Evolutionary conservation across 2,113 vertebrate genomes (phyloP), one percentile per base, ranked within the genome.

Genomic region (Dipodomys spectabilis): DNA sequence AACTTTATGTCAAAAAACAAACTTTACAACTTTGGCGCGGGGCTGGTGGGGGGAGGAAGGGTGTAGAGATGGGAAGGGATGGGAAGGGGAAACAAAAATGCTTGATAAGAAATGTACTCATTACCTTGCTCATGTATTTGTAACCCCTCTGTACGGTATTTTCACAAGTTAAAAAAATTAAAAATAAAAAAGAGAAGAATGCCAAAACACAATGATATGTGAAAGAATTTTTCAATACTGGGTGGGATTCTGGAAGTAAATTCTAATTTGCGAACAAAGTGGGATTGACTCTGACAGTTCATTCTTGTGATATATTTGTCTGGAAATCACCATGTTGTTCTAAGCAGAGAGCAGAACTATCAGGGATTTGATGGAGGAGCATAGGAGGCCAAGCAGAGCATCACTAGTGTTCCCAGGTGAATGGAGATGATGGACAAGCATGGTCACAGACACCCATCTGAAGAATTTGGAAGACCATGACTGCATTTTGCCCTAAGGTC

Each of bases 381-480:
- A 1, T 1, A 64, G 2, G 1, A 28, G 57, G 6, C 20, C 6
- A 3, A 44, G 28, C 1, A 22, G 27, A 27, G 9, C 35, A 25
- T 20, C 12, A 19, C 0, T 19, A 30, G 18, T 53, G 1, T 13
- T 82, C 4, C 49, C 13, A 44, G 20, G 32, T 25, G 10, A 62
- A 20, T 27, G 0, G 23, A 62, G 15, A 67, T 7, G 3, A 20
- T 7, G 19, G 35, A 11, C 13, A 65, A 12, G 5, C 2, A n/a
- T 28, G 20, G 4, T 13, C n/a, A 2, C 4, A 75, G 68, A 28
- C 6, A 0, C 6, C 39, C 2, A 12, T 32, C 11, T 68, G 32
- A 9, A 65, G 18, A 9, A 4, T 88, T 25, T 4, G 53, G 28
- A 20, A 85, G 13, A n/a, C 20, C 2, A 11, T 5, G 5, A 19